Percentiles rank a stretch among this genome's conserved stretches.
Conservation (phyloP, 1,140 invertebrate genomes). For the Brachionus sp. region DNA sequence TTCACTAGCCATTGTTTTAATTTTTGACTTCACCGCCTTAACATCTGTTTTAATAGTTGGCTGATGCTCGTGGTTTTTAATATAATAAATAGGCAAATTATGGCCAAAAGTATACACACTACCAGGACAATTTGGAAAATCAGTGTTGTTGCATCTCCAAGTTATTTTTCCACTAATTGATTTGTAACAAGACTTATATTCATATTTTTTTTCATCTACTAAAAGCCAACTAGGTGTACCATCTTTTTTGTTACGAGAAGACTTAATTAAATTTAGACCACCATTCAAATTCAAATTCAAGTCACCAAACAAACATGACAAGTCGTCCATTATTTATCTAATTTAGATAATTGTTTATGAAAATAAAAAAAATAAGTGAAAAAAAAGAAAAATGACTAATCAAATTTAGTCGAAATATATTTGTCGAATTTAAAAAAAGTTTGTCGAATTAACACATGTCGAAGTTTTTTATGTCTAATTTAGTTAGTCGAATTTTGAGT, state of each 20-base stretch:
- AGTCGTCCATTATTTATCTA: constrained; percentile 13
- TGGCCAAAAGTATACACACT: constrained; percentile 20
- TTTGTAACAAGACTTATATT: constrained; percentile 22
- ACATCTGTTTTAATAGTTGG: constrained; percentile 12
- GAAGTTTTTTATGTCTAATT: constrained; percentile 24
- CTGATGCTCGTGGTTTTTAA: constrained; percentile 14
- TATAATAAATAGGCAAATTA: constrained; percentile 25
- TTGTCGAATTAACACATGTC: constrained; percentile 20
- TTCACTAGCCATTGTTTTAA: constrained; percentile 4
- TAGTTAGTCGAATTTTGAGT: no score
- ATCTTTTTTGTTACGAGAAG: constrained; percentile 24
- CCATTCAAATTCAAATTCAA: no score
- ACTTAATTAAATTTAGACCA: no score
- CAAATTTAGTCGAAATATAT: constrained; percentile 10
- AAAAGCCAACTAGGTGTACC: constrained; percentile 14
- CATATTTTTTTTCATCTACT: constrained; percentile 27
- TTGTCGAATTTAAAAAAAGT: constrained; percentile 31
- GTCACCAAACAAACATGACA: constrained; percentile 17
- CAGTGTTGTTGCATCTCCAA: constrained; percentile 2
- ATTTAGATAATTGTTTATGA: constrained; percentile 10
- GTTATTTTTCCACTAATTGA: background rate
- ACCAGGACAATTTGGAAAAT: constrained; percentile 8
- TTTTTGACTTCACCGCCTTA: constrained; percentile 20
- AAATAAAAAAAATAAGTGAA: background rate
- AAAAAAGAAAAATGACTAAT: background rate